Evolutionary conservation across 2,797 vertebrate genomes (phyloP), one percentile per base, ranked within the genome.

Genomic region (Xyrichtys novacula): DNA sequence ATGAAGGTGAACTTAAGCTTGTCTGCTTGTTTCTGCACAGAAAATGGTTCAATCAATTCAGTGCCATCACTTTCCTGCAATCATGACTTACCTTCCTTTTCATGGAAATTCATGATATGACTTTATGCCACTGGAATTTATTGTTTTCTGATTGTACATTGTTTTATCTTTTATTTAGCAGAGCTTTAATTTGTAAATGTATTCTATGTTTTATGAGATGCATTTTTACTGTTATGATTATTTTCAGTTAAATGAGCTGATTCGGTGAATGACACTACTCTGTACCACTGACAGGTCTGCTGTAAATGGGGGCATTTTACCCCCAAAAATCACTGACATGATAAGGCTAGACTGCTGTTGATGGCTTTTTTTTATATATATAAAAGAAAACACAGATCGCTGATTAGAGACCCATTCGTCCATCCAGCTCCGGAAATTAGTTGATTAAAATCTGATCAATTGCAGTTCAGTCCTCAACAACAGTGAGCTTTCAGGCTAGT

Each of bases 41-140:
- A 53, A 42, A 67, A 50, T 68, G 52, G 31, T 65, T 64, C 32
- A 78, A 80, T 48, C 38, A 62, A 81, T 73, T 80, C 76, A 76
- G 91, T 91, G 87, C 87, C 89, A 92, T 90, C 70, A 74, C 81
- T 87, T 72, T 80, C 72, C 63, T 53, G 69, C 28, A 65, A 58
- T 85, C 59, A 77, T 66, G 68, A 81, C 53, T 52, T 79, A 64
- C 50, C 17, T 60, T 71, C 54, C 54, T 65, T 16, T 61, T 57
- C 29, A 71, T 55, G 46, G 23, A 58, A 63, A 52, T 8, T 61
- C 26, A 78, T 76, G 73, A 76, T 15, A 36, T 72, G 47, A 65
- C 31, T 78, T 49, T 75, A 80, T 79, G 75, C 81, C 77, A 86
- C 78, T 83, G 82, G 71, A 90, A 72, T 72, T 85, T 55, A 85